Conservation (phyloP, 35 echinoderm and acorn worm species). For the Patiria miniata region DNA sequence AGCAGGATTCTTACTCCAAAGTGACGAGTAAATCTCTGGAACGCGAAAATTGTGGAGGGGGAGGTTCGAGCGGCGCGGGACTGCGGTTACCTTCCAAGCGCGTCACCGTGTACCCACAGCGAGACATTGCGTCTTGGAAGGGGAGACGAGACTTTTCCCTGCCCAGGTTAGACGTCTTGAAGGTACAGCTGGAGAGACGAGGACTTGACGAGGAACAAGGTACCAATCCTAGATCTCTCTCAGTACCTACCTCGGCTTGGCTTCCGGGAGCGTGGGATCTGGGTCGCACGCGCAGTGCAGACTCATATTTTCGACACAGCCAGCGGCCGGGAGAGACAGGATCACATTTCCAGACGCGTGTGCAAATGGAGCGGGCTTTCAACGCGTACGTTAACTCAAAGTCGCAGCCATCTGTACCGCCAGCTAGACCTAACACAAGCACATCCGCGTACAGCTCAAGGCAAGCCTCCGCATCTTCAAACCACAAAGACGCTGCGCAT, state of each 20-base stretch:
- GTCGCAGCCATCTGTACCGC: not conserved
- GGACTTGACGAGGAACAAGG: not conserved
- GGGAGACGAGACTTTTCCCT: not conserved
- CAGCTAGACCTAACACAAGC: not conserved
- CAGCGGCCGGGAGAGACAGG: not conserved
- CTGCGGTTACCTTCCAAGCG: not conserved
- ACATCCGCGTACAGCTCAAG: not conserved
- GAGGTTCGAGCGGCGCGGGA: not conserved
- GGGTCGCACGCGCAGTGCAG: not conserved
- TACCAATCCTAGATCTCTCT: not conserved
- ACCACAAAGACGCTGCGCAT: too few relatives aligned
- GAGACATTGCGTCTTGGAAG: not conserved
- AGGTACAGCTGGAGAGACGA: not conserved
- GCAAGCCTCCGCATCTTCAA: not conserved
- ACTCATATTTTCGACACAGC: not conserved
- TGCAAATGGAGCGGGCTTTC: conserved; percentile 12
- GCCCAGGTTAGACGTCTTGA: not conserved
- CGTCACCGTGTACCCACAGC: not conserved
- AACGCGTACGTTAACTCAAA: not conserved
- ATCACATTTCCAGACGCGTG: not conserved
- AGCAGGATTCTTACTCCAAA: not conserved
- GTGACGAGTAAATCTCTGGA: not conserved
- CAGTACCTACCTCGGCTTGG: not conserved
- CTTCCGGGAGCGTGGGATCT: not conserved
- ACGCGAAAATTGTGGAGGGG: not conserved